Evolutionary conservation across 2,888 invertebrate species (phyloP), one percentile per base, ranked within the genome.

Genomic region (Anthophora plumipes): DNA sequence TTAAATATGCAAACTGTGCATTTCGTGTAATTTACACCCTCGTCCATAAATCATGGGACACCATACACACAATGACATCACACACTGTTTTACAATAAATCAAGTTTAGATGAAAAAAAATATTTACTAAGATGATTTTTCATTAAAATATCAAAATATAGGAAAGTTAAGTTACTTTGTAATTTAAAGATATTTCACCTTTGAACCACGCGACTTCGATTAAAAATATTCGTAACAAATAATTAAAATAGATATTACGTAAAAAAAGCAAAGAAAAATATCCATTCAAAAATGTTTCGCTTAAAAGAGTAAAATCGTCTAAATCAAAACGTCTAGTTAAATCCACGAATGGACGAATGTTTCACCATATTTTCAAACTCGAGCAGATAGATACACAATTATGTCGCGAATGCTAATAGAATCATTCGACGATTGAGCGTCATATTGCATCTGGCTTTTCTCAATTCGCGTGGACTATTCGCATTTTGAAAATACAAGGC

Each of bases 401-500:
- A 59, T 50, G 14, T 25, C 14, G 60, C 25, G 22, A 60, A 60
- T 50, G 50, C 50, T 59, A 73, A 67, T 67, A 22, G 60, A 67
- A 75, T 77, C 41, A 59, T 37, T 66, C 17, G 55, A n/a, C 46
- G 9, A 9, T 22, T 52, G 52, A 11, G 5, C 17, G 31, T 60
- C 50, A 39, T 60, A 48, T 46, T 43, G 39, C 20, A n/a, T n/a
- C 48, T 4, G 57, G n/a, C 22, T 20, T 57, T 57, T 22, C 50
- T 9, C 39, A 37, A 48, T 66, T 50, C 25, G 14, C 20, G 43
- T 39, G 59, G 39, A 7, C 20, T n/a, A 14, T 39, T 3, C 12
- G 31, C 22, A 46, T 52, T 60, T 48, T 22, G 22, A 78, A 68
- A 73, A 78, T 52, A 11, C 52, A 46, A n/a, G 54, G 20, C 46